Base-by-base conservation (phyloP, 2,888 invertebrate species). In the Bursaphelenchus okinawaensis region DNA sequence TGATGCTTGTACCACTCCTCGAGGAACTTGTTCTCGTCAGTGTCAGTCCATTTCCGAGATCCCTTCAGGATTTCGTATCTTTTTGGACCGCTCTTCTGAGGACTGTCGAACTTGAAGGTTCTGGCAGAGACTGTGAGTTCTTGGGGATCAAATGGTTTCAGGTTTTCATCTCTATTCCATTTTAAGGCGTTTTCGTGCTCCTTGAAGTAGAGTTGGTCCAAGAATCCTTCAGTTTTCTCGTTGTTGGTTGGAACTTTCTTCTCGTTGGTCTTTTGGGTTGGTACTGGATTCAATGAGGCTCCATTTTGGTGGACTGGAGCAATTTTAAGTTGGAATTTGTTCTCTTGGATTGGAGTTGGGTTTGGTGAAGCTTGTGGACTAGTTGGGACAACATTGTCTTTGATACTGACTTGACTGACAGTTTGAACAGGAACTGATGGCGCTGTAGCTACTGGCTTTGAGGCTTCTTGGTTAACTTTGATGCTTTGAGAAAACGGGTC, bases 21-120 rank as follows among this genome's bases (percentile, higher is more conserved):
- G 8, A 59, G 50, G 51, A 64, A 67, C 22, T 31, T 28, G 26
- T 23, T n/a, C 52, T 64, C 65, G 27, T 64, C 63, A 31, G 3
- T 20, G 16, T 67, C n/a, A 64, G 50, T 40, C 50, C 64, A 51
- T 52, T 59, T 55, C n/a, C 31, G 56, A 59, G 51, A 24, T 7
- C 31, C 19, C 40, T 40, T 40, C 12, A n/a, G 16, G 6, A 40
- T 40, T 16, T 40, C 40, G 6, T 40, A 4, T 16, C 40, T 12
- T 40, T 40, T 40, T 12, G 40, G 40, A 6, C 16, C 40, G 16
- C n/a, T 40, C 16, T 40, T 40, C 12, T 40, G 16, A 3, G 16
- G 16, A 40, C n/a, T 40, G 12, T 12, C 12, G n/a, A 40, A 40
- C 6, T 40, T 12, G n/a, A 40, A 16, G n/a, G 12, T 16, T n/a